phyloP scores from a whole-genome alignment of 2,797 vertebrate species.

The Poecilia velifera region DNA sequence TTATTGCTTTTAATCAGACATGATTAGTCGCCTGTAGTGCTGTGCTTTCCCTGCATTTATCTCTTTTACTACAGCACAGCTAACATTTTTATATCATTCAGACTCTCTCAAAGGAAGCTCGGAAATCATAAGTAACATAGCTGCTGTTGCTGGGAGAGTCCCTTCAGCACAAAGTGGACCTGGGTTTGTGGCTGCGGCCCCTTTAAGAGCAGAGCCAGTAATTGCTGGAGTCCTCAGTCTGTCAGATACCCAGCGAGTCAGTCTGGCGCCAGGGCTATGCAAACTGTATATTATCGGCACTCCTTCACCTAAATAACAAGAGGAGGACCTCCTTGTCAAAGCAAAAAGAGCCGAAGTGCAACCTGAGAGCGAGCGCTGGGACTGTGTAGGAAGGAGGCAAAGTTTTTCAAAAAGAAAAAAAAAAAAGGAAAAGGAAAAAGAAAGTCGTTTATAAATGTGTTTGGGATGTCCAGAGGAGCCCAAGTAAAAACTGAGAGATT shows the following conservation, averaged over 20 bases:
- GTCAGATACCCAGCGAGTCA: constrained; percentile 89
- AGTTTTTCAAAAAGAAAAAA: constrained; percentile 15
- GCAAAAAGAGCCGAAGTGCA: constrained; percentile 75
- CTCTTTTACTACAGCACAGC: not conserved
- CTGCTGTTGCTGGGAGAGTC: constrained; percentile 36
- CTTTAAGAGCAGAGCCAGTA: constrained; percentile 91
- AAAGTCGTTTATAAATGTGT: constrained; percentile 44
- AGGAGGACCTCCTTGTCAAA: constrained; percentile 83
- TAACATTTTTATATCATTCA: not conserved
- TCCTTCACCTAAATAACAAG: constrained; percentile 90
- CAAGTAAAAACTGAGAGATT: constrained; percentile 24
- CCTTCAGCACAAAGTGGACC: constrained; percentile 52
- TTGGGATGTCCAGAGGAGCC: constrained; percentile 47
- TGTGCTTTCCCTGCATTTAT: not conserved
- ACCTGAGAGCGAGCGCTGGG: constrained; percentile 84
- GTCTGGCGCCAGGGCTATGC: constrained; percentile 93
- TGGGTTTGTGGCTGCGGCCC: constrained; percentile 75
- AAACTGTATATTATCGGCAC: constrained; percentile 94
- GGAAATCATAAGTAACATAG: constrained; percentile 1
- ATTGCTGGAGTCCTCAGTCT: constrained; percentile 88
- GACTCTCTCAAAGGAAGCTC: not conserved
- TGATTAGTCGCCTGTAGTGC: not conserved
- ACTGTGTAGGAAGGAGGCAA: constrained; percentile 68
- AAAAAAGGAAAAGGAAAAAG: not conserved
- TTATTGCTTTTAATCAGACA: not conserved